These are phyloP conservation scores for Cotesia congregata DNA, from an alignment of 2,888 invertebrate species.

Conservation along the genomic window DNA sequence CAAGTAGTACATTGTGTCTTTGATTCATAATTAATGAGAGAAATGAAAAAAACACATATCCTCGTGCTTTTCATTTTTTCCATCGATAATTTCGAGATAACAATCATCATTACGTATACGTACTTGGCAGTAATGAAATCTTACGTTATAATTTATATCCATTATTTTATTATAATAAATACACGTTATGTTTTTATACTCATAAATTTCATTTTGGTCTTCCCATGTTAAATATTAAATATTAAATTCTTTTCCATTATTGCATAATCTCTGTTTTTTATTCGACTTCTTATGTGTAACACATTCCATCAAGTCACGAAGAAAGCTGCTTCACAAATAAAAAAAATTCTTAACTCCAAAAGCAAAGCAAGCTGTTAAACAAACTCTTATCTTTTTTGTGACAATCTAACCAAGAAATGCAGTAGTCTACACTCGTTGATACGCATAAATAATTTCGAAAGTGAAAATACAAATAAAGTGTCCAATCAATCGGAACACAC, in stretches of 20 bases:
- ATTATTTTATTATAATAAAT: background rate
- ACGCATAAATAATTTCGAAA: conserved; percentile 1
- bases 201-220: background rate
- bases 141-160: background rate
- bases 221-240: background rate
- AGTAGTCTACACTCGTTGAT: background rate
- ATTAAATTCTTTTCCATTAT: background rate
- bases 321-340: background rate
- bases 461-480: conserved; percentile 1
- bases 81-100: background rate
- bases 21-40: background rate
- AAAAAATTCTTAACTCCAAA: background rate
- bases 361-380: background rate
- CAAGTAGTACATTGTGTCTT: background rate
- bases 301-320: background rate
- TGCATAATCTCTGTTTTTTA: background rate
- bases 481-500: background rate
- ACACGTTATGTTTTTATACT: background rate
- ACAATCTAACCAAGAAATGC: background rate
- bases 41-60: background rate
- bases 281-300: background rate
- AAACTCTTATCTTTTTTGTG: background rate
- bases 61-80: background rate
- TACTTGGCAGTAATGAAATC: background rate
- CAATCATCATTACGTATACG: background rate